Conservation (phyloP, 2,113 vertebrate species). For the Bettongia penicillata region DNA sequence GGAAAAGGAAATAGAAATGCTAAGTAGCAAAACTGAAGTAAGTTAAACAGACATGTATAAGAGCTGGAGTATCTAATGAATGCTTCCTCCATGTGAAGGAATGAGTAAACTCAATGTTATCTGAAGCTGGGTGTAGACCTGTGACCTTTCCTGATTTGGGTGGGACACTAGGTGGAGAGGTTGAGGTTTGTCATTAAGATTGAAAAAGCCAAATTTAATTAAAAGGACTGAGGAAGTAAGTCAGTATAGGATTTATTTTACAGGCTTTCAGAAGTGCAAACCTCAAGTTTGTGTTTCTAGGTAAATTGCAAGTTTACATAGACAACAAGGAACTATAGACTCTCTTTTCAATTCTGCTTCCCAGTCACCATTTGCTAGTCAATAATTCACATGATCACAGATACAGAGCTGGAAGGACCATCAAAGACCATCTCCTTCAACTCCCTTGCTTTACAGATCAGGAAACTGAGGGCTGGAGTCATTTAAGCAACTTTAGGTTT, state of each 20-base stretch:
- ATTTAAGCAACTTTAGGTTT: background rate
- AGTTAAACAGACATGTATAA: constrained; percentile 73
- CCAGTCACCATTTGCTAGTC: background rate
- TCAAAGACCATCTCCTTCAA: background rate
- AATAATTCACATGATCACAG: background rate
- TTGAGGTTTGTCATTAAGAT: background rate
- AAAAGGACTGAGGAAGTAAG: background rate
- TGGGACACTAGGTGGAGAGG: background rate
- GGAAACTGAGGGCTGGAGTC: background rate
- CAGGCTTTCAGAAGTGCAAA: background rate
- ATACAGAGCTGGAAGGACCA: background rate
- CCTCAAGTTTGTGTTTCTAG: background rate
- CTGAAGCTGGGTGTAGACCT: constrained; percentile 69
- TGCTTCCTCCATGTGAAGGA: constrained; percentile 80
- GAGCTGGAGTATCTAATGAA: constrained; percentile 75
- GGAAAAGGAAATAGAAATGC: constrained; percentile 77
- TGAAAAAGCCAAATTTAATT: background rate
- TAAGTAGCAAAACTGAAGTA: constrained; percentile 70
- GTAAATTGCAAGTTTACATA: background rate
- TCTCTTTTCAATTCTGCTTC: background rate
- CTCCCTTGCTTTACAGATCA: background rate
- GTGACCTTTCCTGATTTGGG: constrained; percentile 67
- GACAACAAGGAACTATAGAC: background rate
- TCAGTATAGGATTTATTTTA: background rate
- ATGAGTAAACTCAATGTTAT: constrained; percentile 77